Base-by-base conservation (phyloP, 1,140 invertebrate species). In the Laodelphax striatellus region DNA sequence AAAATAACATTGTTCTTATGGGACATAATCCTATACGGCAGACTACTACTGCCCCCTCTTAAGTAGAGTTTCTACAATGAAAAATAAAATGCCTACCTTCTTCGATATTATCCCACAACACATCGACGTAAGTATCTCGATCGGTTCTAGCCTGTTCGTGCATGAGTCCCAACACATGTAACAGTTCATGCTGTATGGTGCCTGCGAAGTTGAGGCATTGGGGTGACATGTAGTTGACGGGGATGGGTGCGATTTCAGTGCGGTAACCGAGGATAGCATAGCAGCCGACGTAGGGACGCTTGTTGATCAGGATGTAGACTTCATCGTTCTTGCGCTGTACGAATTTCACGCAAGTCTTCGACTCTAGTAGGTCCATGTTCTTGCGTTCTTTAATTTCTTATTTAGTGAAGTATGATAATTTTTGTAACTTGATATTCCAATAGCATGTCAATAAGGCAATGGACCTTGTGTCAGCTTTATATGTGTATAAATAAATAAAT, bases 91-190 rank as follows among this genome's bases (percentile, higher is more conserved):
- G 2, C 24, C 24, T 69, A 75, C 77, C 72, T 60, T 69, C 62
- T 16, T 78, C 66, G 2, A 78, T 74, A 58, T 77, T 77, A 11
- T 73, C 67, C 75, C 75, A 77, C 22, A 71, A 58, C 16, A 78
- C 71, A 5, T 60, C 68, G 11, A 78, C 72, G 52, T 70, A 70
- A 3, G 72, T 60, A 60, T 78, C 75, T 28, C 76, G 59, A 57
- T 78, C 76, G 5, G 66, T 55, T 14, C 76, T 61, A 0, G 72
- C 63, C 46, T 78, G 77, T 61, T 79, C 76, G 46, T 78, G 76
- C 31, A 68, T 67, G 0, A 79, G 65, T 6, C 76, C 76, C 10
- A 77, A 61, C 0, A 73, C 73, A 61, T 78, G 76, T 22, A 78
- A 62, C 10, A 77, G 68, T 62, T 79, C 76, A 59, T 78, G 76